phyloP scores from a whole-genome alignment of 2,888 invertebrate species.

The Encarsia formosa region DNA sequence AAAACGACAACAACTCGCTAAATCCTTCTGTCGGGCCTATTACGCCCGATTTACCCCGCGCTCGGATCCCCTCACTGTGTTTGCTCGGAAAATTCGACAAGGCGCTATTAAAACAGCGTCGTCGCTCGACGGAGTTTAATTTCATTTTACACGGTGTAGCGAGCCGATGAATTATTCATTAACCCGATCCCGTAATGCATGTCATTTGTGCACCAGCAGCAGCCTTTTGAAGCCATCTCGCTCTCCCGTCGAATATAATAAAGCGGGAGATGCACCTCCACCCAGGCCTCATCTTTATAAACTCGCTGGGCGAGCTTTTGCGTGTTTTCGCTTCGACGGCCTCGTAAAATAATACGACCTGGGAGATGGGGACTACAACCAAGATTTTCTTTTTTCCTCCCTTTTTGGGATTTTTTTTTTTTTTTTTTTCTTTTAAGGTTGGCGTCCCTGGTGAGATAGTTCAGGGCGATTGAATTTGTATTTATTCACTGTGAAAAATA shows the following conservation, averaged over 20 bases:
- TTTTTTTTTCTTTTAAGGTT: too few relatives aligned
- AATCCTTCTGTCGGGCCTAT: too few relatives aligned
- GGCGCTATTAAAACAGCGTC: background rate
- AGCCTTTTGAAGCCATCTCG: slow-evolving; percentile 11
- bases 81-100: slow-evolving; percentile 9
- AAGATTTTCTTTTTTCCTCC: too few relatives aligned
- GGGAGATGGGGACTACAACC: slow-evolving; percentile 6
- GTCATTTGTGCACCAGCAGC: slow-evolving; percentile 14
- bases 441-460: too few relatives aligned
- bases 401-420: too few relatives aligned
- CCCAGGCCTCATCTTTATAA: slow-evolving; percentile 3
- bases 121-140: slow-evolving; percentile 16
- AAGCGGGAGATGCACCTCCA: background rate
- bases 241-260: slow-evolving; percentile 3
- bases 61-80: too few relatives aligned
- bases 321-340: slow-evolving; percentile 1
- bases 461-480: too few relatives aligned
- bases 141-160: slow-evolving; percentile 14
- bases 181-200: slow-evolving; percentile 15
- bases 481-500: too few relatives aligned
- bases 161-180: slow-evolving; percentile 21
- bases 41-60: too few relatives aligned
- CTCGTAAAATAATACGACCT: slow-evolving; percentile 2
- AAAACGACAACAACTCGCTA: too few relatives aligned
- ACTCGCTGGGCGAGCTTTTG: slow-evolving; percentile 12